A percentile compares a stretch with the other conserved stretches of the same genome.
phyloP scores from a whole-genome alignment of 2,888 invertebrate species.

The Cosmia pyralina region DNA sequence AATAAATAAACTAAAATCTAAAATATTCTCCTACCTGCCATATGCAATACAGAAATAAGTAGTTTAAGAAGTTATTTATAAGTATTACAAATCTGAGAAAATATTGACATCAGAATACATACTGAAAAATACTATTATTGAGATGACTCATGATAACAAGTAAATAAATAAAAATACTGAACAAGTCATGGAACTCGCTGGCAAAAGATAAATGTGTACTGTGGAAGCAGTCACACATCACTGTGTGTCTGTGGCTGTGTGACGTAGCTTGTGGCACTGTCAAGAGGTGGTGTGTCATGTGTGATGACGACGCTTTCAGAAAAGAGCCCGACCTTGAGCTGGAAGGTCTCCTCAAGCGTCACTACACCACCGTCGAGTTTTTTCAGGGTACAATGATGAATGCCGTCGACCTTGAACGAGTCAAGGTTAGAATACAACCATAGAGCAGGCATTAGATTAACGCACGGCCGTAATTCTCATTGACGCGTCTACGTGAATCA shows the following conservation, averaged over 20 bases:
- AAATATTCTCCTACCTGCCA: conserved; percentile 18
- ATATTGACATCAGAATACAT: conserved; percentile 31
- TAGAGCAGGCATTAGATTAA: conserved; percentile 89
- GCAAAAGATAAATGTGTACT: conserved; percentile 29
- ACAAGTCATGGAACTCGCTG: conserved; percentile 30
- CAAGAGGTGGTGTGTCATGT: conserved; percentile 78
- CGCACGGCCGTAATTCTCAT: conserved; percentile 89
- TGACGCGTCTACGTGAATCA: conserved; percentile 87
- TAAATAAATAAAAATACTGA: conserved; percentile 45
- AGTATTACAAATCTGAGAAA: conserved; percentile 19
- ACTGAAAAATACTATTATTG: conserved; percentile 5
- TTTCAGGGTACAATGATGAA: conserved; percentile 99
- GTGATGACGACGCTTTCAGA: conserved; percentile 93
- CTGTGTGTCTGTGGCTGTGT: conserved; percentile 28
- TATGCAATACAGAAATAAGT: conserved; percentile 5
- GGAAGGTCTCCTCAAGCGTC: conserved; percentile 99
- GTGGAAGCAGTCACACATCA: conserved; percentile 27
- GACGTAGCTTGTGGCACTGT: conserved; percentile 44
- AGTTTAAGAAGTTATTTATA: conserved; percentile 8
- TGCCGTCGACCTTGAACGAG: conserved; percentile 99
- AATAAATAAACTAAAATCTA: background rate
- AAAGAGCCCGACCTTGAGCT: conserved; percentile 99
- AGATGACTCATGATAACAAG: conserved; percentile 16
- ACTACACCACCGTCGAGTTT: conserved; percentile 99
- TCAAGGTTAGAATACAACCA: conserved; percentile 96